Base-by-base conservation (phyloP, 2,113 vertebrate genomes). In the Prietella phreatophila region DNA sequence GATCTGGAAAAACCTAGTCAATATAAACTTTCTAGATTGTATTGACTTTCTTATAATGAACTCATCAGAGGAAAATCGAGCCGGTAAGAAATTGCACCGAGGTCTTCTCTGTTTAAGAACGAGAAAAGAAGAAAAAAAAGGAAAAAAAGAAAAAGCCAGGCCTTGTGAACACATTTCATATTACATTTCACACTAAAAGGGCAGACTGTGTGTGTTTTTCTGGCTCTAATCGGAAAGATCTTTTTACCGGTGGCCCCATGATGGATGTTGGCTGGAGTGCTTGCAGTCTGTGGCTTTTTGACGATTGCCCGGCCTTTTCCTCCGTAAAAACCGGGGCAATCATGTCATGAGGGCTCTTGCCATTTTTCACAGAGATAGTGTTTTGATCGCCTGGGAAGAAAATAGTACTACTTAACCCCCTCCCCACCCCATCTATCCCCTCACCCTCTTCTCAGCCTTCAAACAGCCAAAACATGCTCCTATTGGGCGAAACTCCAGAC, bases 381-480 rank as follows among this genome's bases (percentile, higher is more conserved):
- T 94, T 95, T 92, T 94, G 93, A 95, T 95, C 93, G 91, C 92
- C 92, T 89, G 87, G 84, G 89, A 92, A 90, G 90, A 93, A 93
- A 94, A 94, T 93, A 58, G 91, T 92, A 92, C 93, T 93, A 92
- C 93, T 94, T 95, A 92, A 91, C 89, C 61, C 84, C 86, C 30
- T 19, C 56, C 13, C n/a, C 10, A 4, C 55, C 5, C 33, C 8
- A 82, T 25, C 58, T 47, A 47, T 47, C 42, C 19, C 55, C 58
- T n/a, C 56, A 4, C 8, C 75, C 58, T 33, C 47, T 10, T 2
- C 79, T 47, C 53, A 55, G 19, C 30, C 56, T 79, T n/a, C 65
- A 88, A 90, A 94, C 91, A 90, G 91, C 90, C 71, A 87, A 30
- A 82, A 89, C 91, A 88, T 85, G 92, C 90, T 89, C 88, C 71